Percentiles rank a stretch among this genome's conserved stretches.
phyloP scores from a whole-genome alignment of 2,888 invertebrate species.

The Tetragonisca angustula region DNA sequence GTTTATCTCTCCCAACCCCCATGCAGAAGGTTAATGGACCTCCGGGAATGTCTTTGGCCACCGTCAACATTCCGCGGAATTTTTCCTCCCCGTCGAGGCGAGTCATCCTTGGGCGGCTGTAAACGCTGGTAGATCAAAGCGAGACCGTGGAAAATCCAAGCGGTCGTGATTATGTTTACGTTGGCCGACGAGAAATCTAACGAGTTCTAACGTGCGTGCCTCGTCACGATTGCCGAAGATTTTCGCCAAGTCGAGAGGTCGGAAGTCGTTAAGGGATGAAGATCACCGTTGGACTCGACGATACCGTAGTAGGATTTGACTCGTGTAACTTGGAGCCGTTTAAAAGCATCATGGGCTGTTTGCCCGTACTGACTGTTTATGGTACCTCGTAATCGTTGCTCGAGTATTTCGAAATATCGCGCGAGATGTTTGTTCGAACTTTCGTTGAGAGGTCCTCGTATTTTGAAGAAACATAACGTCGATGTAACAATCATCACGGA shows the following conservation, averaged over 20 bases:
- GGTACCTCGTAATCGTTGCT: neutral
- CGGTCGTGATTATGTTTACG: slow-evolving; percentile 47
- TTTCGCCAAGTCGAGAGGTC: neutral
- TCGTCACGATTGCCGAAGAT: neutral
- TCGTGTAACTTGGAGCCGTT: neutral
- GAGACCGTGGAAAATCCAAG: slow-evolving; percentile 7
- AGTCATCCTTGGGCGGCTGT: slow-evolving; percentile 5
- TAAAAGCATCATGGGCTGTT: neutral
- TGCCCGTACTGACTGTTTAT: no score
- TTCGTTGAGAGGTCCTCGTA: no score
- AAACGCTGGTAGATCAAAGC: neutral
- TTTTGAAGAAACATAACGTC: no score
- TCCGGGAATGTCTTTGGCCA: slow-evolving; percentile 65
- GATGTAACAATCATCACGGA: no score
- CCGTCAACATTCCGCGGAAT: slow-evolving; percentile 50
- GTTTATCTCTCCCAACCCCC: slow-evolving; percentile 59
- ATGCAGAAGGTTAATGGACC: slow-evolving; percentile 73
- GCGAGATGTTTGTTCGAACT: no score
- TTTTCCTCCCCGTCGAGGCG: slow-evolving; percentile 54
- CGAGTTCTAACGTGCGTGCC: neutral
- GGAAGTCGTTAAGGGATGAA: neutral
- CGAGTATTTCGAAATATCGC: no score
- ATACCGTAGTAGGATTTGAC: neutral
- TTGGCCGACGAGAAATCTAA: slow-evolving; percentile 15
- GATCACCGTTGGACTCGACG: neutral